Evolutionary conservation across 2,888 invertebrate species (phyloP).

Genomic region (Drosophila kanekoi): DNA sequence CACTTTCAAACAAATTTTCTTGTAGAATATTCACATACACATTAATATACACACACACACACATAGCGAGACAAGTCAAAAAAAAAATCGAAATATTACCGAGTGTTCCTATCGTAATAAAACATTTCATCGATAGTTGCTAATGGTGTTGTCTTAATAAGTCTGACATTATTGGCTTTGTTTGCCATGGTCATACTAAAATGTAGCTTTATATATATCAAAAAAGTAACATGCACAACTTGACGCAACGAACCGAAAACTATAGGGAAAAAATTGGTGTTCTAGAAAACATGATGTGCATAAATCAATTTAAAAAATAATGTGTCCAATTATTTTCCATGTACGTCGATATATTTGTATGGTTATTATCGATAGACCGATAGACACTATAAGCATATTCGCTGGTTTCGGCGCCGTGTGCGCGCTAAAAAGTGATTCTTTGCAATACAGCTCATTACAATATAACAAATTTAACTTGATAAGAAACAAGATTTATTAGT

Average conservation of each 20-base stretch:
- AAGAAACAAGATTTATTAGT: background rate
- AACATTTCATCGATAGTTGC: constrained; percentile 21
- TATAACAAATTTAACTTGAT: background rate
- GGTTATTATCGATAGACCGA: constrained; percentile 32
- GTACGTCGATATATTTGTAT: background rate
- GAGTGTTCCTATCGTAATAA: constrained; percentile 9
- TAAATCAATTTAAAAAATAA: background rate
- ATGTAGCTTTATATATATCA: background rate
- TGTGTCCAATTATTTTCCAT: background rate
- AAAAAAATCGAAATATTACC: constrained; percentile 18
- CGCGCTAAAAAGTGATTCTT: constrained; percentile 46
- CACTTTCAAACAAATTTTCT: constrained; percentile 25
- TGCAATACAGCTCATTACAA: background rate
- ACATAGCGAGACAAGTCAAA: constrained; percentile 19
- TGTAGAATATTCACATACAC: constrained; percentile 23
- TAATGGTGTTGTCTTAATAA: background rate
- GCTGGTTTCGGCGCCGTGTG: constrained; percentile 38
- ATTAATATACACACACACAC: constrained; percentile 10
- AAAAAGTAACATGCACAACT: background rate
- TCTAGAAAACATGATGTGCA: background rate
- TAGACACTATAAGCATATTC: constrained; percentile 19
- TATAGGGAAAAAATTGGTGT: background rate
- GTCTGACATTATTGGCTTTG: background rate
- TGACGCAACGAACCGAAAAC: background rate
- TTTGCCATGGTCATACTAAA: constrained; percentile 12